These are phyloP conservation scores for Rhabditoides inermis DNA, from an alignment of 2,888 invertebrate species.

Conservation along the genomic window DNA sequence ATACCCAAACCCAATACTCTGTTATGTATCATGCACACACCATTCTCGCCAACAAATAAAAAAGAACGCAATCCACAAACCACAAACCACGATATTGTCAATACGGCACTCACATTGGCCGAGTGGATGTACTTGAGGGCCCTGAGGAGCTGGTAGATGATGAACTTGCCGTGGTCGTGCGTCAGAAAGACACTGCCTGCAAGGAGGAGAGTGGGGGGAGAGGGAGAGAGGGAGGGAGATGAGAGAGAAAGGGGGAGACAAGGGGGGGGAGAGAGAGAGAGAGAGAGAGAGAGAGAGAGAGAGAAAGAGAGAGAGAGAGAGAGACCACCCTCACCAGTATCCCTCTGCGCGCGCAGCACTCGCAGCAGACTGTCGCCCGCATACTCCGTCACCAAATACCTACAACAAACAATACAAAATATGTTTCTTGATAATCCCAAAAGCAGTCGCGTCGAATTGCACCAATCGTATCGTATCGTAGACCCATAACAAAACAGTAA, in stretches of 20 bases:
- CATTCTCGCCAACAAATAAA: no score
- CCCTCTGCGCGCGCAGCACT: constrained; percentile 26
- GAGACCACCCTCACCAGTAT: not conserved
- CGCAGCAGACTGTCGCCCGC: constrained; percentile 40
- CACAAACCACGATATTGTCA: no score
- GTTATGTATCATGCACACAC: no score
- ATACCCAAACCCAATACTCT: no score
- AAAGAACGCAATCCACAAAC: no score
- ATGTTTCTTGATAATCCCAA: not conserved
- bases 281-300: no score
- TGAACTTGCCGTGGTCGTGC: constrained; percentile 93
- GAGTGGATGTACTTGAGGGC: constrained; percentile 68
- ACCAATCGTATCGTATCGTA: no score
- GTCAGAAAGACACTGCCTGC: not conserved
- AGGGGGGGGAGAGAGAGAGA: no score
- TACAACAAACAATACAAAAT: constrained; percentile 12
- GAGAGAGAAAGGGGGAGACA: no score
- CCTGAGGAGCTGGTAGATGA: constrained; percentile 91
- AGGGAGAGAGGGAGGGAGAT: no score
- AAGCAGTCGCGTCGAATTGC: not conserved
- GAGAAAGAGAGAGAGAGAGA: no score
- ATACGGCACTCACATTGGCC: constrained; percentile 42
- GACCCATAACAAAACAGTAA: not conserved
- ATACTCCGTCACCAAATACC: constrained; percentile 47
- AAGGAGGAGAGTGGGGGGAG: no score